These are phyloP conservation scores for Xiphophorus hellerii DNA, from an alignment of 2,113 vertebrate species.

Conservation along the genomic window DNA sequence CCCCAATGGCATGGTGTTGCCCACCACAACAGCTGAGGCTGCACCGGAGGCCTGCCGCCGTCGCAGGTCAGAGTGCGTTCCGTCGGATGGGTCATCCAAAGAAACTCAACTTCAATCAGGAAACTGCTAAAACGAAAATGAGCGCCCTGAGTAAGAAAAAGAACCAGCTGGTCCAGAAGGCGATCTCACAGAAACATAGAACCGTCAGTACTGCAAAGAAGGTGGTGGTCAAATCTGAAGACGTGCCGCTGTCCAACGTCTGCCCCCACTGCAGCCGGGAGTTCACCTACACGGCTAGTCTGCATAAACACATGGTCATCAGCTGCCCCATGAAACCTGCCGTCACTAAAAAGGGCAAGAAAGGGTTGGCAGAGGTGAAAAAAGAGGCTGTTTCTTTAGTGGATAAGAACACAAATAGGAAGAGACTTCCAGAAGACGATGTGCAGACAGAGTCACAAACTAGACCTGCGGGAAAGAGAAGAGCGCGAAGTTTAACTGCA, in stretches of 20 bases:
- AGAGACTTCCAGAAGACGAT: slow-evolving; percentile 85
- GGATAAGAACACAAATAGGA: slow-evolving; percentile 81
- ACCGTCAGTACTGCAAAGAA: slow-evolving; percentile 86
- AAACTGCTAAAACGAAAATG: slow-evolving; percentile 88
- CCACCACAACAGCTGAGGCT: slow-evolving; percentile 55
- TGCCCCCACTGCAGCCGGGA: slow-evolving; percentile 93
- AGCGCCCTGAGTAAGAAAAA: slow-evolving; percentile 95
- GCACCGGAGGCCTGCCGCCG: too few species aligned
- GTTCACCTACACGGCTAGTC: slow-evolving; percentile 94
- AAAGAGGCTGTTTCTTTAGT: slow-evolving; percentile 70
- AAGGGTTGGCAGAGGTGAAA: slow-evolving; percentile 77
- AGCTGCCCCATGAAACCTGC: slow-evolving; percentile 95
- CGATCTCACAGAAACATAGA: slow-evolving; percentile 92
- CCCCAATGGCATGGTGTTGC: slow-evolving; percentile 82
- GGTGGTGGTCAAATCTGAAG: slow-evolving; percentile 70
- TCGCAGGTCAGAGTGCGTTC: slow-evolving; percentile 82
- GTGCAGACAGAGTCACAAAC: slow-evolving; percentile 80
- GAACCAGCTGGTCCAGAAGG: slow-evolving; percentile 93
- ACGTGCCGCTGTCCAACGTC: slow-evolving; percentile 80
- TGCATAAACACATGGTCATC: slow-evolving; percentile 89
- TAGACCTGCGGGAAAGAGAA: slow-evolving; percentile 86
- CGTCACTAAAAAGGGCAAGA: slow-evolving; percentile 82
- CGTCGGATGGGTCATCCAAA: slow-evolving; percentile 95
- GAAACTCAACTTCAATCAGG: slow-evolving; percentile 91
- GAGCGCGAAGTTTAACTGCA: slow-evolving; percentile 87